Percentiles rank a stretch among this genome's conserved stretches.
Evolutionary conservation across 2,888 invertebrate species (phyloP).

Genomic region (Slavum lentiscoides): DNA sequence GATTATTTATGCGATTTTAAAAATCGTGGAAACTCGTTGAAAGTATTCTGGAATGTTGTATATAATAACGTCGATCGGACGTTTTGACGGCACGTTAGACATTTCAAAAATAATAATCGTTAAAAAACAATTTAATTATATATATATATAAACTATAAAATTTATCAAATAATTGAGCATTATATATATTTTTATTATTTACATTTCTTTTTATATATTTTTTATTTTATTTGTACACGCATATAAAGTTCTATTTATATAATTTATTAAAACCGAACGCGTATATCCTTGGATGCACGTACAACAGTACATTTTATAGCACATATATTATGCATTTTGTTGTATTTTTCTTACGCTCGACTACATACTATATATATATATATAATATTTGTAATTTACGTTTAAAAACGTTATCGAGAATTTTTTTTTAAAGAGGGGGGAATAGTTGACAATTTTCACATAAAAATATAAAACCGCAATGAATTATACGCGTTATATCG

Average conservation of each 20-base stretch:
- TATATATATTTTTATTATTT: slow-evolving; percentile 1
- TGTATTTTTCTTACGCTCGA: background rate
- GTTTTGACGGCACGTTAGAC: background rate
- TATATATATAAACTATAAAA: slow-evolving; percentile 18
- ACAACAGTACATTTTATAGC: slow-evolving; percentile 16
- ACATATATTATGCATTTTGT: background rate
- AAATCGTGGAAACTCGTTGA: background rate
- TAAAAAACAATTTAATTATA: background rate
- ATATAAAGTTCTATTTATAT: background rate
- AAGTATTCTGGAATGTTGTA: slow-evolving; percentile 12
- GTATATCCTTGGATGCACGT: background rate
- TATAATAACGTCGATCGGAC: background rate
- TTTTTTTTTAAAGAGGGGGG: background rate
- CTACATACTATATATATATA: background rate
- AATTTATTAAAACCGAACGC: background rate
- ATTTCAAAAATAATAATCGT: slow-evolving; percentile 1
- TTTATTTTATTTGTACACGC: too few relatives aligned
- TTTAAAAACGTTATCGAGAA: slow-evolving; percentile 22
- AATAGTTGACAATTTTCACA: slow-evolving; percentile 33
- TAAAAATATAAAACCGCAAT: slow-evolving; percentile 27
- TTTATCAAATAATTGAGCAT: slow-evolving; percentile 22
- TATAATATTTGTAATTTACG: slow-evolving; percentile 30
- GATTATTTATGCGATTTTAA: too few relatives aligned
- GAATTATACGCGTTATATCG: background rate
- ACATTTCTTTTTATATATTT: slow-evolving; percentile 1